Base-by-base conservation (phyloP, 2,888 invertebrate genomes). In the Dromius quadrimaculatus region DNA sequence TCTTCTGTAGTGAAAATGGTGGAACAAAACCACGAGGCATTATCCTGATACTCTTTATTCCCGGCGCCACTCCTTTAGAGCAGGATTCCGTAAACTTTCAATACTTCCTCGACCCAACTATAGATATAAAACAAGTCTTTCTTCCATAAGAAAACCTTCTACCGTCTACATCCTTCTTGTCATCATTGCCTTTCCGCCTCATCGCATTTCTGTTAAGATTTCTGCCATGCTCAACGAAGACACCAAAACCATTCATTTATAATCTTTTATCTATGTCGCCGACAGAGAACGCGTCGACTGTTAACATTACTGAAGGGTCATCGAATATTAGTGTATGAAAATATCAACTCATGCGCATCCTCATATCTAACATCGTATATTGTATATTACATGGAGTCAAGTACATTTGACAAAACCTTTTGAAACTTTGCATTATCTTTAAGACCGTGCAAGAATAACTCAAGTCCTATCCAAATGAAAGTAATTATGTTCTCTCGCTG, bases 151-250 rank as follows among this genome's bases (percentile, higher is more conserved):
- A n/a, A n/a, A n/a, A n/a, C n/a, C n/a, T n/a, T n/a, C n/a, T n/a
- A n/a, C 20, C 23, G 54, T 9, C n/a, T 13, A 6, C 6, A 8
- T 6, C 5, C 54, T 28, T 54, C 2, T 23, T 6, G 20, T 23
- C 28, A n/a, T 9, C 2, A 5, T 11, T 54, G 20, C 9, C 54
- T 77, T 77, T 77, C 76, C 77, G 75, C 74, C 75, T 76, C 77
- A 77, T 77, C 75, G 76, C 76, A 74, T 75, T 75, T 76, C 75
- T 75, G 75, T 74, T 75, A 77, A 77, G 76, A 77, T 75, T 77
- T 76, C 76, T 75, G 75, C 32, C 32, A 15, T 8, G 28, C 11
- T 15, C 32, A 54, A n/a, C 23, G 11, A 50, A 8, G 23, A 20
- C 50, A 50, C 23, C 50, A 23, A 3, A n/a, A 13, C 76, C 76